Evolutionary conservation across 2,888 invertebrate species (phyloP).

Genomic region (Napeogenes inachia): DNA sequence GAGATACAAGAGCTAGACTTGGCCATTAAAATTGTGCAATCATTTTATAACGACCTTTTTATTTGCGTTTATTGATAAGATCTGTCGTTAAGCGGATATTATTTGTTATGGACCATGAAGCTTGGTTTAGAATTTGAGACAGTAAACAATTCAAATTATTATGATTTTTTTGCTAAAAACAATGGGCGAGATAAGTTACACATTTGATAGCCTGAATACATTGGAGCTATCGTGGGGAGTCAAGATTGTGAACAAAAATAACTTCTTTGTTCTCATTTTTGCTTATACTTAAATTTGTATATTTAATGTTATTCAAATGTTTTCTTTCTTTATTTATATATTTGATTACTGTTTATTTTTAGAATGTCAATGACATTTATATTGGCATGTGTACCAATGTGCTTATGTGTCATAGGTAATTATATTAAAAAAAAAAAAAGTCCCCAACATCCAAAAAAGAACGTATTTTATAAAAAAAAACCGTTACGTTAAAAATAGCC

Average conservation of each 20-base stretch:
- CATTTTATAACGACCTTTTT: conserved; percentile 36
- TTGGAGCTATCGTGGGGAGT: conserved; percentile 14
- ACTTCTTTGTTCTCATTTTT: conserved; percentile 16
- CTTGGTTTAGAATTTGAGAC: conserved; percentile 16
- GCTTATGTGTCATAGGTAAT: too few relatives aligned
- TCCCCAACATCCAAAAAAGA: too few relatives aligned
- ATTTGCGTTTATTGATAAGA: conserved; percentile 41
- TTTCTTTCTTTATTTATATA: not conserved
- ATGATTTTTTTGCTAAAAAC: conserved; percentile 10
- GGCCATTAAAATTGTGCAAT: conserved; percentile 32
- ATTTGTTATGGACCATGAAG: conserved; percentile 28
- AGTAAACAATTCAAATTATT: conserved; percentile 9
- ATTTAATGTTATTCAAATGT: not conserved
- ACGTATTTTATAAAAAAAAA: conserved; percentile 2
- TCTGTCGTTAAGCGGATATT: conserved; percentile 59
- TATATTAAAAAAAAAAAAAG: too few relatives aligned
- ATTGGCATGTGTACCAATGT: too few relatives aligned
- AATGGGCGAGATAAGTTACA: conserved; percentile 14
- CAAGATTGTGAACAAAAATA: conserved; percentile 16
- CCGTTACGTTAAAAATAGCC: too few relatives aligned
- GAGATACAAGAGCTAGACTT: not conserved
- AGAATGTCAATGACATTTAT: too few relatives aligned
- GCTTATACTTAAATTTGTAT: not conserved
- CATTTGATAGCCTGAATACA: conserved; percentile 24
- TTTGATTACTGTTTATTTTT: not conserved